Evolutionary conservation across 2,113 vertebrate species (phyloP).

Genomic region (Marmota flaviventris): DNA sequence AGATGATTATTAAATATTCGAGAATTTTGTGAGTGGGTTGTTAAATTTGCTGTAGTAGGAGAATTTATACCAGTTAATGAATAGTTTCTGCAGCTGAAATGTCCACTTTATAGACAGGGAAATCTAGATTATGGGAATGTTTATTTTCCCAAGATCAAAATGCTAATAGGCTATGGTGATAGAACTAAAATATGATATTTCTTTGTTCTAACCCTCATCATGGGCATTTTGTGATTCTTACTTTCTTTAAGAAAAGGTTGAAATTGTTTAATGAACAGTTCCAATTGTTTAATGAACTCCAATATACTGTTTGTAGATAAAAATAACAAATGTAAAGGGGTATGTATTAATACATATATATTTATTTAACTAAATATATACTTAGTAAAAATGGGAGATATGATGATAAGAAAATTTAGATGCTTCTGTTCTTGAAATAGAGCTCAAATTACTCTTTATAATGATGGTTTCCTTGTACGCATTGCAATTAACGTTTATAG

Average conservation of each 20-base stretch:
- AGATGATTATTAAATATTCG: slow-evolving; percentile 27
- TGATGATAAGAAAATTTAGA: not conserved
- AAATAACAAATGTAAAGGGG: not conserved
- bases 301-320: not conserved
- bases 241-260: not conserved
- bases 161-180: not conserved
- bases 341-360: not conserved
- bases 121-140: not conserved
- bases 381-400: not conserved
- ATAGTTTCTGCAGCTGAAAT: not conserved
- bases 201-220: not conserved
- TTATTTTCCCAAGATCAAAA: slow-evolving; percentile 16
- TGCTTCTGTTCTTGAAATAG: not conserved
- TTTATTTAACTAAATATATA: too few species aligned
- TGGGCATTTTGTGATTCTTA: not conserved
- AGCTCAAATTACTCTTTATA: not conserved
- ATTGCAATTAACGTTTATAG: slow-evolving; percentile 3
- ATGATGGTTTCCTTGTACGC: not conserved
- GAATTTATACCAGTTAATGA: slow-evolving; percentile 7
- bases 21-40: not conserved
- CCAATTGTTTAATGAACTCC: not conserved
- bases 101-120: not conserved
- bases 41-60: not conserved
- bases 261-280: not conserved
- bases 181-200: not conserved